Evolutionary conservation across 1,140 invertebrate species (phyloP), one percentile per base, ranked within the genome.

Genomic region (Lanistes nyassanus): DNA sequence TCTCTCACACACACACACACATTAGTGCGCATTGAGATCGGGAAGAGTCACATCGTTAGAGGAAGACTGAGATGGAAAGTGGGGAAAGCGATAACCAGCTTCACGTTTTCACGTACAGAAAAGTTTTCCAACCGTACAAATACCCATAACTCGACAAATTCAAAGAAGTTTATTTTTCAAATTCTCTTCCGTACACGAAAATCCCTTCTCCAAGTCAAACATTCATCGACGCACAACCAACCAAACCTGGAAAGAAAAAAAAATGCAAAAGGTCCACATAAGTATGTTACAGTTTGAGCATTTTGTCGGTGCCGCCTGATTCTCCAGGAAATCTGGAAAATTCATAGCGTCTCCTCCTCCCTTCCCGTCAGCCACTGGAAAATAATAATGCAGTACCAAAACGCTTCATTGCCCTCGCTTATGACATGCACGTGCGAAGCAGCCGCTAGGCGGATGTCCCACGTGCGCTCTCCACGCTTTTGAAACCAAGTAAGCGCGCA

Each of bases 1-100:
- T 13, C 53, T 13, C 53, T 13, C 53, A 55, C 58, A 9, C 53
- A 55, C 53, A 62, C 58, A 2, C 58, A 62, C 4, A 62, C 58
- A 62, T 31, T 29, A n/a, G 3, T 9, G 34, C 58, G 34, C 2
- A 62, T 9, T 1, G 58, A 62, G 58, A 62, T n/a, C 26, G 58
- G 34, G 58, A n/a, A 62, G 58, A 62, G 58, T 29, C n/a, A 62
- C n/a, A 62, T n/a, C 26, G 58, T 29, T n/a, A 62, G 58, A 62
- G 58, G 34, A 31, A 62, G 58, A 62, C n/a, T 29, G 58, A 62
- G 58, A 62, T n/a, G 34, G 58, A 62, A 31, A 62, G 58, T 29
- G 58, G 34, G 58, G 34, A 31, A 62, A 31, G 34, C n/a, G 34
- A 31, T 31, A 62, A n/a, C 26, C 3, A 62, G 2, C 2, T 31